These are phyloP conservation scores for Heliconius melpomene DNA, from an alignment of 1,140 invertebrate genomes.

Conservation along the genomic window DNA sequence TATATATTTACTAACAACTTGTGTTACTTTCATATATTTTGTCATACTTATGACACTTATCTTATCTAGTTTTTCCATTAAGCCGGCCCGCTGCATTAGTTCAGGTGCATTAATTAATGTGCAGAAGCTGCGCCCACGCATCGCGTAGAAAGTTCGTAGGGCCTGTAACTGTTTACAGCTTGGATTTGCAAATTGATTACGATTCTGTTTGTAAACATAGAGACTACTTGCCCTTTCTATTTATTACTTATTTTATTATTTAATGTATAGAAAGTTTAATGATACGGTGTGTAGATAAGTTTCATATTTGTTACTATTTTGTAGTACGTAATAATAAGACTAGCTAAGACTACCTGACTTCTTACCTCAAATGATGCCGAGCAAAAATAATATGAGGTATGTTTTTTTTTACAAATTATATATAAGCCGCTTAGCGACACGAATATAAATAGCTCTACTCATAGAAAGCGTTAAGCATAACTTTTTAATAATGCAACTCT, in stretches of 20 bases:
- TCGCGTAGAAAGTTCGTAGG: slow-evolving; percentile 56
- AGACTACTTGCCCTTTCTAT: slow-evolving; percentile 5
- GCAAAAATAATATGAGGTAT: no score
- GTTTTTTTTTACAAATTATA: no score
- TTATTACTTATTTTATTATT: background rate
- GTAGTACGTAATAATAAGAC: no score
- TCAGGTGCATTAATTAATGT: slow-evolving; percentile 65
- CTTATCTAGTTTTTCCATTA: slow-evolving; percentile 31
- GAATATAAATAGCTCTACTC: no score
- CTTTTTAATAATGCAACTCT: no score
- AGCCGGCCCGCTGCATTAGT: slow-evolving; percentile 40
- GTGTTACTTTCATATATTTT: slow-evolving; percentile 11
- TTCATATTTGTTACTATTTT: no score
- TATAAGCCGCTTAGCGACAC: no score
- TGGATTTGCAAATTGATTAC: slow-evolving; percentile 42
- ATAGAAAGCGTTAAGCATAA: no score
- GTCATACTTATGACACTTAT: slow-evolving; percentile 12
- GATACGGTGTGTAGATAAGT: no score
- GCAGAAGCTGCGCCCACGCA: slow-evolving; percentile 57
- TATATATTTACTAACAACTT: background rate
- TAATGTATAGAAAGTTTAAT: background rate
- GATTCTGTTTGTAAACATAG: slow-evolving; percentile 31
- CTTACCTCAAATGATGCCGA: no score
- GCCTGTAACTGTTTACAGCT: slow-evolving; percentile 33
- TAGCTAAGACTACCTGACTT: no score